Conservation (phyloP, 2,888 invertebrate species). For the Apamea sordens region DNA sequence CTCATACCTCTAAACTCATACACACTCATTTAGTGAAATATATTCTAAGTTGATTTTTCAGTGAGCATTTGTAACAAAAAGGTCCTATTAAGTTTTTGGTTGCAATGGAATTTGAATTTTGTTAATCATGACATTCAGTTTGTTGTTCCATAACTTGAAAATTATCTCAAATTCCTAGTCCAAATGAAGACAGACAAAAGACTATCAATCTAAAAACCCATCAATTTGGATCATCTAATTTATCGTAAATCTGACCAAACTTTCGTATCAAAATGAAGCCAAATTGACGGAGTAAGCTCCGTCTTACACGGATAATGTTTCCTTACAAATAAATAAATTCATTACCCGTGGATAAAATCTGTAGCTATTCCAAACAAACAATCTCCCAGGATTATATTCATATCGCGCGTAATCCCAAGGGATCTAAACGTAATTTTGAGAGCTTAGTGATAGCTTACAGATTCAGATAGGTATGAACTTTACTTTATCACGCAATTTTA, state of each 20-base stretch:
- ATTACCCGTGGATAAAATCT: conserved; percentile 10
- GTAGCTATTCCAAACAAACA: conserved; percentile 24
- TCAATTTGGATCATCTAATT: neutral
- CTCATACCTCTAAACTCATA: too few species aligned
- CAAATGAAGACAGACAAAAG: neutral
- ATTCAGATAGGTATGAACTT: conserved; percentile 24
- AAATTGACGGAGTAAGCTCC: conserved; percentile 5
- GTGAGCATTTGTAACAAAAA: neutral
- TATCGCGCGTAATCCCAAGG: conserved; percentile 48
- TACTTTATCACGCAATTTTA: neutral
- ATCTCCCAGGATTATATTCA: conserved; percentile 45
- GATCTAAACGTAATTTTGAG: conserved; percentile 56
- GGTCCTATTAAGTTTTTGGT: too few species aligned
- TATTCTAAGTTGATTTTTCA: neutral
- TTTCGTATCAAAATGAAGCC: neutral
- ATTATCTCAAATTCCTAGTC: too few species aligned
- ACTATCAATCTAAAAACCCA: neutral
- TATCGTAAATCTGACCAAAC: conserved; percentile 2
- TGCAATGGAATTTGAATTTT: too few species aligned
- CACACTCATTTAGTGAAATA: neutral
- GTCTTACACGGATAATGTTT: neutral
- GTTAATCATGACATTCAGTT: neutral
- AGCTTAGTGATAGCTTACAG: conserved; percentile 47
- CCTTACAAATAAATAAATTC: conserved; percentile 22
- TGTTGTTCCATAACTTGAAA: neutral